Conservation (phyloP, 2,797 vertebrate species). For the Acrossocheilus wenchowensis region DNA sequence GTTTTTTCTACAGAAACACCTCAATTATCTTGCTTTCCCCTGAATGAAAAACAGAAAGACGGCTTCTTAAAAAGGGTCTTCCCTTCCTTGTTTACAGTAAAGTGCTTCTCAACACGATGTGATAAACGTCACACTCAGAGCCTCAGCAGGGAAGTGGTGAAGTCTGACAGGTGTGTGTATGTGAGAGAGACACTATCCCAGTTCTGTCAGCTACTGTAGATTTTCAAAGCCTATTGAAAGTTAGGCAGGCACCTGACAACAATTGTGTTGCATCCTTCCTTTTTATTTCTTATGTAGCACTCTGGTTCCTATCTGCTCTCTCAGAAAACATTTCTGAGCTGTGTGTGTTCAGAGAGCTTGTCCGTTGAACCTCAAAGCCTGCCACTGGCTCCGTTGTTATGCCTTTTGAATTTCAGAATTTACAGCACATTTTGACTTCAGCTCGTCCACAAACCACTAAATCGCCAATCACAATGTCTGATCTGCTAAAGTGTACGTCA, state of each 20-base stretch:
- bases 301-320: conserved; percentile 10
- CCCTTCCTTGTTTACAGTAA: conserved; percentile 24
- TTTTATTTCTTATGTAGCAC: conserved; percentile 35
- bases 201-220: conserved; percentile 47
- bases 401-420: conserved; percentile 24
- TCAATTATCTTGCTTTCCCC: conserved; percentile 1
- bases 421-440: neutral
- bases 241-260: conserved; percentile 39
- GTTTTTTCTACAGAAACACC: neutral
- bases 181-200: conserved; percentile 38
- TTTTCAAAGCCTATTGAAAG: conserved; percentile 36
- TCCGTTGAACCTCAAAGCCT: conserved; percentile 15
- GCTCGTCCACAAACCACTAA: conserved; percentile 6
- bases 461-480: neutral
- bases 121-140: conserved; percentile 12
- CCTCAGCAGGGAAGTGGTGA: neutral
- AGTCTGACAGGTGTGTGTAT: conserved; percentile 15
- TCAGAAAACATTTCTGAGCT: conserved; percentile 6
- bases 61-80: conserved; percentile 3
- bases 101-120: conserved; percentile 17
- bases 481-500: conserved; percentile 7
- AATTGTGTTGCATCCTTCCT: neutral
- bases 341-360: conserved; percentile 16
- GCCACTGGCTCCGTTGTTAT: neutral
- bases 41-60: neutral